These are phyloP conservation scores for Spilogale gracilis DNA, from an alignment of 2,113 vertebrate genomes.

Conservation along the genomic window DNA sequence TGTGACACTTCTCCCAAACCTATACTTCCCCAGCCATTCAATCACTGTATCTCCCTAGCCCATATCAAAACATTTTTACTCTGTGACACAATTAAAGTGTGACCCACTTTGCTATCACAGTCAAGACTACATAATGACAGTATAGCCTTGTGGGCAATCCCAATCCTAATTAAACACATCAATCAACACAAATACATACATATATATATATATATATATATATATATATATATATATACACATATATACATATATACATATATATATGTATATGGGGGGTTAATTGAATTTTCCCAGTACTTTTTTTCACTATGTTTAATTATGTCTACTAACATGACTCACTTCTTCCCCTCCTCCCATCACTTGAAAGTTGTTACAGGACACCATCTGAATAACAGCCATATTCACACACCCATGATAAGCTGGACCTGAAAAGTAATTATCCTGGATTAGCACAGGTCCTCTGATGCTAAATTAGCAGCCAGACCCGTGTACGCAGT, in stretches of 20 bases:
- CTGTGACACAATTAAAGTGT: background rate
- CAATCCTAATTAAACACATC: background rate
- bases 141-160: background rate
- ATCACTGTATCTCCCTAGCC: background rate
- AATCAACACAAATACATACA: too few species aligned
- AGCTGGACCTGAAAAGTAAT: slow-evolving; percentile 64
- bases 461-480: slow-evolving; percentile 57
- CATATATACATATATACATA: too few species aligned
- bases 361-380: slow-evolving; percentile 54
- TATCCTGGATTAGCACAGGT: slow-evolving; percentile 59
- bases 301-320: background rate
- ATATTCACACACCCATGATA: slow-evolving; percentile 19
- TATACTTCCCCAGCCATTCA: background rate
- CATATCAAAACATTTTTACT: background rate
- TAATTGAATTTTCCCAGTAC: background rate
- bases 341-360: background rate
- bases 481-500: slow-evolving; percentile 15
- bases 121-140: background rate
- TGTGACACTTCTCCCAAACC: background rate
- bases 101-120: background rate
- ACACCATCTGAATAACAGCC: slow-evolving; percentile 46
- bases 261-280: background rate
- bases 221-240: background rate
- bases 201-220: background rate
- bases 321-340: background rate